Evolutionary conservation across 2,888 invertebrate genomes (phyloP).

Genomic region (Acronicta psi): DNA sequence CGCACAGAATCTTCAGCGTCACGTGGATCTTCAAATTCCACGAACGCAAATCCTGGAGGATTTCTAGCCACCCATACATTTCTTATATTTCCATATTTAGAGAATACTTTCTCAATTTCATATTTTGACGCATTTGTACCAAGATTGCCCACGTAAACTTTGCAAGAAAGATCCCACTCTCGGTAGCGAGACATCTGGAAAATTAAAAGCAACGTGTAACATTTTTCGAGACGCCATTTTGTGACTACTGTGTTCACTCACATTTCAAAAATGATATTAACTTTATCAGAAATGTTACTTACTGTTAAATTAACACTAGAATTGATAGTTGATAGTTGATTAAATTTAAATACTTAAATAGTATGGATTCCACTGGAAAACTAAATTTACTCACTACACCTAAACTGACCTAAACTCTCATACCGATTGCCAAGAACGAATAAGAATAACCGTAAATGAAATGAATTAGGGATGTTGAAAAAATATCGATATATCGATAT

Average conservation of each 20-base stretch:
- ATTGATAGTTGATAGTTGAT: not conserved
- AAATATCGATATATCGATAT: no score
- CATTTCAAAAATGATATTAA: not conserved
- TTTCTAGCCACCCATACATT: constrained; percentile 98
- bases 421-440: no score
- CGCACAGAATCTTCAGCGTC: constrained; percentile 96
- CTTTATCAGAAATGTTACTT: constrained; percentile 21
- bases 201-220: constrained; percentile 49
- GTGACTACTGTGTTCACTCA: constrained; percentile 11
- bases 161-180: constrained; percentile 96
- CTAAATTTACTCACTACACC: no score
- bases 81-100: constrained; percentile 95
- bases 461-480: no score
- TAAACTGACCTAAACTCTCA: no score
- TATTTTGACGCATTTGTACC: constrained; percentile 97
- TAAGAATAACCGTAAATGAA: no score
- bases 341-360: not conserved
- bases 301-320: constrained; percentile 22
- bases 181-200: constrained; percentile 91
- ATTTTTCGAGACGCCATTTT: constrained; percentile 66
- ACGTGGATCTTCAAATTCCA: constrained; percentile 96
- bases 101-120: constrained; percentile 96
- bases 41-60: constrained; percentile 97
- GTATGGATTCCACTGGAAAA: not conserved
- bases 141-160: constrained; percentile 97